These are phyloP conservation scores for Panthera uncia DNA, from an alignment of 2,113 vertebrate species.

Conservation along the genomic window DNA sequence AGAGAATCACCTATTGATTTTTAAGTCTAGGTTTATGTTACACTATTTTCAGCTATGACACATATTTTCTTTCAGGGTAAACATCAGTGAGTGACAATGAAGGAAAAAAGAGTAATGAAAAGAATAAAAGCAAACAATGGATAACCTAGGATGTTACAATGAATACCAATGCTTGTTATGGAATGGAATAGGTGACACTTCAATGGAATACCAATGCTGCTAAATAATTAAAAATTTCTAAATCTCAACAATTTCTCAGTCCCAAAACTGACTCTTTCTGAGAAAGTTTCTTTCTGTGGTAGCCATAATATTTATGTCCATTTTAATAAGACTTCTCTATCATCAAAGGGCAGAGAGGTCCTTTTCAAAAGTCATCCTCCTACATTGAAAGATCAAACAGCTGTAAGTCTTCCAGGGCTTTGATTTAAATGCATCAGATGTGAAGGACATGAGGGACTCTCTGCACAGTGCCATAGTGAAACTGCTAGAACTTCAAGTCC, in stretches of 20 bases:
- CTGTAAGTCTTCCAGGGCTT: neutral
- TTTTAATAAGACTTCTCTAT: conserved; percentile 70
- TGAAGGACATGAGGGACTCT: neutral
- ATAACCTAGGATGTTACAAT: conserved; percentile 29
- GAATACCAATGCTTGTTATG: conserved; percentile 40
- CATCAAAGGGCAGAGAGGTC: conserved; percentile 45
- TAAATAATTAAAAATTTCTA: neutral
- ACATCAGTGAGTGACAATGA: neutral
- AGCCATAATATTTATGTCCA: conserved; percentile 51
- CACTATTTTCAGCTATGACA: neutral
- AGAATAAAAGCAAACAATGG: neutral
- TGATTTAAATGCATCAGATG: neutral
- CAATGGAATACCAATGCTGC: conserved; percentile 60
- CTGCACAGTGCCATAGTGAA: neutral
- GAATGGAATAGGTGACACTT: neutral
- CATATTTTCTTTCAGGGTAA: neutral
- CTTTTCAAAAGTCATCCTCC: conserved; percentile 51
- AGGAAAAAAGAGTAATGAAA: neutral
- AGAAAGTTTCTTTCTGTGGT: conserved; percentile 68
- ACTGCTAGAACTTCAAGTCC: neutral
- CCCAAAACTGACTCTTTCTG: conserved; percentile 47
- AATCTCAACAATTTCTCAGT: neutral
- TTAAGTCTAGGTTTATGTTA: neutral
- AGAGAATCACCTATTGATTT: neutral
- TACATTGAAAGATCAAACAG: conserved; percentile 56